Base-by-base conservation (phyloP, 2,888 invertebrate genomes). In the Tiphia femorata region DNA sequence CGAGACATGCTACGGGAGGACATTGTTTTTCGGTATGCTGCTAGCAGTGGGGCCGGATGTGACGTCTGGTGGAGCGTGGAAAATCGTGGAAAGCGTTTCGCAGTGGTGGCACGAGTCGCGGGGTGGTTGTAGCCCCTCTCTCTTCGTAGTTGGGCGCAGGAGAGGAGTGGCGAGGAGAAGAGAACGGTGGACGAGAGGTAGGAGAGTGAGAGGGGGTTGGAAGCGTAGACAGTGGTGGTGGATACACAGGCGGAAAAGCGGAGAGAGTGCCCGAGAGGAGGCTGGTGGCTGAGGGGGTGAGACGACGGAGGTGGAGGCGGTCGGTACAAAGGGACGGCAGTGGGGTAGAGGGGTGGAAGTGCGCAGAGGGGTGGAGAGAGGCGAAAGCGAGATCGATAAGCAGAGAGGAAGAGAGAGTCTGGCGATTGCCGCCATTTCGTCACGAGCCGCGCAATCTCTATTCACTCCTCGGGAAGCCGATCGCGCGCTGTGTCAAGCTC, bases 61-160 rank as follows among this genome's bases (percentile, higher is more conserved):
- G 62, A 67, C 62, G 58, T 61, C 58, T 56, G 55, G n/a, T 23
- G 38, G 51, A 61, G 62, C 55, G 62, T 54, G 67, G 62, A 71
- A 72, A 70, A 68, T 70, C 62, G 61, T 55, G 63, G 64, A 70
- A 65, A 73, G 59, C 61, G 59, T 72, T 67, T 58, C 38, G 62
- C 60, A 59, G 51, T 40, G 51, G 51, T 40, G 56, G 42, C 50
- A 55, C 50, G 58, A 51, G 35, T 59, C 49, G 12, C 40, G 40
- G 14, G 8, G 6, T 4, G 25, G 8, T 12, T 4, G 4, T 4
- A 33, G 6, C 12, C 12, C 12, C 8, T 33, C 8, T 25, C 33
- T 33, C 4, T 4, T 33, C n/a, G 16, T 42, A 35, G 41, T 43
- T 44, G 49, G 51, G 59, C 48, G 43, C 43, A 58, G 49, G 51